Conservation (phyloP, 2,888 invertebrate species). For the Nephrocerus scutellatus region DNA sequence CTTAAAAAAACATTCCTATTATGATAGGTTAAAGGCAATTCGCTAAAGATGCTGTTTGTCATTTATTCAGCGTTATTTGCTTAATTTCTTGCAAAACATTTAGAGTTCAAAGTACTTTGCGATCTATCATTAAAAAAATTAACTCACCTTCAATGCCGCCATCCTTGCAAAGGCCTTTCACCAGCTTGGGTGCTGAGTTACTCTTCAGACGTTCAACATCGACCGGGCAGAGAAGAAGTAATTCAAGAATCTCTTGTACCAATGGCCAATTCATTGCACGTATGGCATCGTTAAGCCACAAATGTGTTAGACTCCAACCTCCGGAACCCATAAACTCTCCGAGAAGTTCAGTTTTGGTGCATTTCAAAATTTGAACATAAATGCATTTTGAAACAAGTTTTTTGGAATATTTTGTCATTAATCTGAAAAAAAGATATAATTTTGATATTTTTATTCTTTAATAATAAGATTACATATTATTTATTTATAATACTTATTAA, state of each 20-base stretch:
- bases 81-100: too few species aligned
- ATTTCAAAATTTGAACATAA: slow-evolving; percentile 85
- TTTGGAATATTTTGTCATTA: slow-evolving; percentile 93
- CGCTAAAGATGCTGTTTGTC: background rate
- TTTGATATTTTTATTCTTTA: too few species aligned
- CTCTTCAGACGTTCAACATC: slow-evolving; percentile 84
- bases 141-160: slow-evolving; percentile 72
- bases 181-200: slow-evolving; percentile 85
- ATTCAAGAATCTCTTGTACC: slow-evolving; percentile 76
- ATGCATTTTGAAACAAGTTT: slow-evolving; percentile 94
- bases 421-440: slow-evolving; percentile 55
- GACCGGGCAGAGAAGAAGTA: slow-evolving; percentile 80
- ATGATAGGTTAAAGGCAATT: background rate
- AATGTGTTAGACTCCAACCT: slow-evolving; percentile 85
- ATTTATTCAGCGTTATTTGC: too few species aligned
- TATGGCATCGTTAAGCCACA: slow-evolving; percentile 86
- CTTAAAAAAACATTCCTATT: too few species aligned
- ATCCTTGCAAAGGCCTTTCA: slow-evolving; percentile 79
- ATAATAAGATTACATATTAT: slow-evolving; percentile 5
- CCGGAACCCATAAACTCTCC: slow-evolving; percentile 84
- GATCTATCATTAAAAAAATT: slow-evolving; percentile 1
- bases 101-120: too few species aligned
- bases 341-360: slow-evolving; percentile 73
- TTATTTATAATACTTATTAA: background rate
- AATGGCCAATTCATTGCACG: slow-evolving; percentile 78